These are phyloP conservation scores for Torymus auratus DNA, from an alignment of 2,888 invertebrate genomes.

Conservation along the genomic window DNA sequence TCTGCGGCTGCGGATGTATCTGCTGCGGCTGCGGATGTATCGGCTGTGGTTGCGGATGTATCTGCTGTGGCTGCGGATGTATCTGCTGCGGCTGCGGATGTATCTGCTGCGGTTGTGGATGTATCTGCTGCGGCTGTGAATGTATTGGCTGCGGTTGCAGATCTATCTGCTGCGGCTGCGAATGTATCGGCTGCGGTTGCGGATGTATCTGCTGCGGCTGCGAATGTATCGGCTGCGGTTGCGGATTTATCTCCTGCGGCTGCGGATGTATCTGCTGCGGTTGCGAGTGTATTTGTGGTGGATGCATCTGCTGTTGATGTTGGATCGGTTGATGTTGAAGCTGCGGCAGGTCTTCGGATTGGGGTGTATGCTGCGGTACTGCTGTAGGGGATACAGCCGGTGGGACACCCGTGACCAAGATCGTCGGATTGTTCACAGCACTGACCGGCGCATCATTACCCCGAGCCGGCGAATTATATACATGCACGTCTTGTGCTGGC, in stretches of 20 bases:
- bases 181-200: slow-evolving; percentile 12
- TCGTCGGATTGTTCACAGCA: slow-evolving; percentile 29
- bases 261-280: slow-evolving; percentile 40
- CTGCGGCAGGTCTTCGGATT: too few species aligned
- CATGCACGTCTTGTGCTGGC: slow-evolving; percentile 44
- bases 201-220: background rate
- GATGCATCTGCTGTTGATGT: too few species aligned
- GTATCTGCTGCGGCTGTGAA: background rate
- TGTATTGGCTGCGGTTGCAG: slow-evolving; percentile 32
- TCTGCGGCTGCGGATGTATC: background rate
- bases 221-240: background rate
- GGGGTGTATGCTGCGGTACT: too few species aligned
- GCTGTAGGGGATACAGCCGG: too few species aligned
- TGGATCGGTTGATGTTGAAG: too few species aligned
- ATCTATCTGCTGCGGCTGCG: background rate
- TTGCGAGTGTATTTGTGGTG: slow-evolving; percentile 30
- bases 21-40: slow-evolving; percentile 9
- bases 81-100: too few species aligned
- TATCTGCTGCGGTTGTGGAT: background rate
- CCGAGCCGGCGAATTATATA: slow-evolving; percentile 57
- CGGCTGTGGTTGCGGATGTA: slow-evolving; percentile 47
- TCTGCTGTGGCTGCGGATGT: background rate
- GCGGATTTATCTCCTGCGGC: background rate
- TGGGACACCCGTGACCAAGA: slow-evolving; percentile 45
- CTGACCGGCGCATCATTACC: slow-evolving; percentile 48